Base-by-base conservation (phyloP, 2,797 vertebrate species). In the Neopelma chrysocephalum region DNA sequence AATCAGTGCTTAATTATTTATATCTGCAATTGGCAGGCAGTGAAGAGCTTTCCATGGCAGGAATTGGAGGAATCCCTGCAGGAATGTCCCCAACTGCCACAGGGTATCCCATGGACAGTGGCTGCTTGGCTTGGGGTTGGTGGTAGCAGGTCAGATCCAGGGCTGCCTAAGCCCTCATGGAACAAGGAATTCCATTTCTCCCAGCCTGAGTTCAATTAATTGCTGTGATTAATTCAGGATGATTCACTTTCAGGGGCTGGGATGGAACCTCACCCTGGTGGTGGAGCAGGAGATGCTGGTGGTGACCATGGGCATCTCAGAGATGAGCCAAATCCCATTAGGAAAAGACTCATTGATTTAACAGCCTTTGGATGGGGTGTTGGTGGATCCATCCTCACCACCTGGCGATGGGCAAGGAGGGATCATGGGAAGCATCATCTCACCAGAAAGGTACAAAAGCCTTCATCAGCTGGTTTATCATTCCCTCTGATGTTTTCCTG, bases 241-340 rank as follows among this genome's bases (percentile, higher is more conserved):
- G 93, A 96, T 90, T 96, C 94, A 76, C 80, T 82, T 53, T 9
- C 47, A 73, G 87, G 90, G 95, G 78, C 64, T 34, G 73, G 81
- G 60, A 66, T 72, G 94, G 90, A 80, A 34, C 60, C 40, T 14
- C 43, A 77, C 81, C n/a, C 18, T 9, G 7, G 84, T 8, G 23
- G 80, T 18, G 5, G 75, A 70, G 84, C 3, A 0, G n/a, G 83
- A 82, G 85, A 64, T 50, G 78, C 64, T 23, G 60, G 38, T 9
- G 43, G 71, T 54, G 72, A 12, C 57, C 14, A 17, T 54, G 20
- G 1, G 13, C 16, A 1, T 4, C 54, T 42, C 45, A 1, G 66
- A 71, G 54, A 13, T 26, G 65, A 82, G 66, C 43, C 36, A 48
- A 31, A 51, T 75, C 22, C 47, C 75, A 34, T 85, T n/a, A 87